phyloP scores from a whole-genome alignment of 1,140 invertebrate genomes.

The Cydia pomonella region DNA sequence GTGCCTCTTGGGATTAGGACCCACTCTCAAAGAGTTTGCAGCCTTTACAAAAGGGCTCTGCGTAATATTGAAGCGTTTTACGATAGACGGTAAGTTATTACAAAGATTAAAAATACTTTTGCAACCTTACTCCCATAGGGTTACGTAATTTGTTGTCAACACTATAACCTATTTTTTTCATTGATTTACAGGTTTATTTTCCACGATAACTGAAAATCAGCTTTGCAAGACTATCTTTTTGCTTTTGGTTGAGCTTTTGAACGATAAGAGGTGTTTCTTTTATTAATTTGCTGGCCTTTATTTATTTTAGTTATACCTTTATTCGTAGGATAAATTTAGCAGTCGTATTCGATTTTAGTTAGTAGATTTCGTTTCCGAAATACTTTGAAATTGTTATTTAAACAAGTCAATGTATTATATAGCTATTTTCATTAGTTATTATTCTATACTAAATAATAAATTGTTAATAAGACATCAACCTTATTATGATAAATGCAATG shows the following conservation, averaged over 20 bases:
- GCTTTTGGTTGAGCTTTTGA: background rate
- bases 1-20: constrained; percentile 61
- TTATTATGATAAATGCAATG: background rate
- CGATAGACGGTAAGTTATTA: constrained; percentile 62
- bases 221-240: background rate
- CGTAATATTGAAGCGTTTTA: constrained; percentile 72
- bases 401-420: background rate
- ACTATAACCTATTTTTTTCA: constrained; percentile 32
- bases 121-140: background rate
- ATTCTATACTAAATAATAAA: background rate
- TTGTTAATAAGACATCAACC: background rate
- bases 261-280: background rate
- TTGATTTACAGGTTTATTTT: constrained; percentile 23
- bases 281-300: background rate
- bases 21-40: constrained; percentile 71
- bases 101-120: constrained; percentile 3
- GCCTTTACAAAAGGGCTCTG: constrained; percentile 69
- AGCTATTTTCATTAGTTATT: background rate
- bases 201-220: background rate
- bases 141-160: constrained; percentile 56
- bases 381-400: background rate
- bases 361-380: background rate
- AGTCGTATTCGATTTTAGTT: background rate
- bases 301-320: background rate
- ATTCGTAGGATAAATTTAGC: background rate